phyloP scores from a whole-genome alignment of 2,888 invertebrate species.

The Rhagium mordax region DNA sequence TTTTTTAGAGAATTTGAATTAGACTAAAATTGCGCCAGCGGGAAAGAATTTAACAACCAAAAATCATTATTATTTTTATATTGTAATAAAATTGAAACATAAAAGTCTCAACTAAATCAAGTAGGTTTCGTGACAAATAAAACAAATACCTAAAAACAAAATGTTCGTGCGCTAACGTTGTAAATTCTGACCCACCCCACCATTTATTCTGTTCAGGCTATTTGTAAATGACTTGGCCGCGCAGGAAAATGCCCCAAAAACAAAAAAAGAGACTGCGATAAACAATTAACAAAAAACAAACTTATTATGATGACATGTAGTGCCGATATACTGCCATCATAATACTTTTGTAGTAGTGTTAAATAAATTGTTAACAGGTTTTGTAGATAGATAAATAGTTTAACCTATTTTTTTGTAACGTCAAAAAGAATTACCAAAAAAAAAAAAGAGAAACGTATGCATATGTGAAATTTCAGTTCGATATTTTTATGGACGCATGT shows the following conservation, averaged over 20 bases:
- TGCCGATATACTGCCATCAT: slow-evolving; percentile 61
- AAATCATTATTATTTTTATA: slow-evolving; percentile 32
- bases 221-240: slow-evolving; percentile 51
- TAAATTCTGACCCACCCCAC: slow-evolving; percentile 39
- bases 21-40: slow-evolving; percentile 16
- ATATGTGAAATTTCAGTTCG: slow-evolving; percentile 43
- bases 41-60: slow-evolving; percentile 38
- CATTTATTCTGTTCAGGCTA: background rate
- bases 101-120: slow-evolving; percentile 9
- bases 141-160: background rate
- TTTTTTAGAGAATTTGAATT: background rate
- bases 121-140: slow-evolving; percentile 9
- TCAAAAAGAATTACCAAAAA: slow-evolving; percentile 52
- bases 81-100: slow-evolving; percentile 1
- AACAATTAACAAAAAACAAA: slow-evolving; percentile 70
- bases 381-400: slow-evolving; percentile 67
- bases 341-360: slow-evolving; percentile 68
- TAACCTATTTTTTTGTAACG: slow-evolving; percentile 69
- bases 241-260: slow-evolving; percentile 62
- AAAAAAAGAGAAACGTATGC: too few relatives aligned
- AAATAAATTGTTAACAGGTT: slow-evolving; percentile 65
- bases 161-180: slow-evolving; percentile 34
- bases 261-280: slow-evolving; percentile 71
- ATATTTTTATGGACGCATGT: slow-evolving; percentile 59
- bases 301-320: slow-evolving; percentile 68